These are phyloP conservation scores for Onychomys torridus DNA, from an alignment of 2,797 vertebrate species.

Conservation along the genomic window DNA sequence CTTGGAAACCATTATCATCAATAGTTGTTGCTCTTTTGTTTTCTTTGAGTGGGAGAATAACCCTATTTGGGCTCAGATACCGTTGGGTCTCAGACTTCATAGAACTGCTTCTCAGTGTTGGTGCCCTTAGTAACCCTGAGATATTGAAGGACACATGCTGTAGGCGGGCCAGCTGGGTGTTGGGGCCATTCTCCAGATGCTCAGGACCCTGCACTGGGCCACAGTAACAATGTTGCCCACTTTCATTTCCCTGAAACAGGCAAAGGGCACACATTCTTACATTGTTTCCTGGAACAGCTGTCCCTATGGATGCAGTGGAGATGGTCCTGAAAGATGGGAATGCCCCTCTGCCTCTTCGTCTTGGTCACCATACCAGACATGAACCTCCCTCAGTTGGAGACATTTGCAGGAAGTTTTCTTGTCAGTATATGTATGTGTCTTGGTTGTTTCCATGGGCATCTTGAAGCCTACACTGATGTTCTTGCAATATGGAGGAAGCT, in stretches of 20 bases:
- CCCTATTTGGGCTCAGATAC: background rate
- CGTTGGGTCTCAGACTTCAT: background rate
- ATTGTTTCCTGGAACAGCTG: background rate
- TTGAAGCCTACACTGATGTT: background rate
- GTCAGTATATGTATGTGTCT: background rate
- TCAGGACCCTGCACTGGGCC: slow-evolving; percentile 80
- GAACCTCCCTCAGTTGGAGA: background rate
- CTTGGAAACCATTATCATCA: background rate
- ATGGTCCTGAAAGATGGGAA: background rate
- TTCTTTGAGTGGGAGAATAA: background rate
- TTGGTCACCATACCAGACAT: background rate
- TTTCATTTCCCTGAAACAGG: background rate
- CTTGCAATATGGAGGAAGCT: background rate
- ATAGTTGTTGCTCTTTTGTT: background rate
- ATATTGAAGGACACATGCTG: slow-evolving; percentile 88
- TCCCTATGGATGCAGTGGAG: background rate
- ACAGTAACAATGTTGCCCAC: too few relatives aligned
- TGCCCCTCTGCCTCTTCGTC: background rate
- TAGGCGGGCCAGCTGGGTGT: slow-evolving; percentile 94
- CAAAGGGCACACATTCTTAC: background rate
- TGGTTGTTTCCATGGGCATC: background rate
- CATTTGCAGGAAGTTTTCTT: background rate
- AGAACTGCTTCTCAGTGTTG: background rate
- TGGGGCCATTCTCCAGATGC: slow-evolving; percentile 96
- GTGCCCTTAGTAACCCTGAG: background rate